These are phyloP conservation scores for Myripristis murdjan DNA, from an alignment of 2,797 vertebrate species.

Conservation along the genomic window DNA sequence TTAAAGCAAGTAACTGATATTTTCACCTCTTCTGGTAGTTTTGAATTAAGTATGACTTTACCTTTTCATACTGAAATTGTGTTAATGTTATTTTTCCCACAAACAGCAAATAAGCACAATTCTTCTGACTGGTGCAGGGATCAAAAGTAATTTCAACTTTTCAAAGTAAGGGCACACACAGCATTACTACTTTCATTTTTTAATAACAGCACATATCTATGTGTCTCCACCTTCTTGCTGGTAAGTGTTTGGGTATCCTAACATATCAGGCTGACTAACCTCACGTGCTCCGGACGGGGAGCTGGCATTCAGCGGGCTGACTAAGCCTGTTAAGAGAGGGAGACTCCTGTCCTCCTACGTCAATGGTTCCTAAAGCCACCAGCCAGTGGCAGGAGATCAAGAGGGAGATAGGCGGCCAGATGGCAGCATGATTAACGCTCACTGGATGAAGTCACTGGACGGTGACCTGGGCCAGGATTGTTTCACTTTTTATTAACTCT, in stretches of 20 bases:
- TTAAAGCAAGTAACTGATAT: slow-evolving; percentile 41
- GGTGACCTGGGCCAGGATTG: slow-evolving; percentile 19
- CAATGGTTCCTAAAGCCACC: slow-evolving; percentile 70
- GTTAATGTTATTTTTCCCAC: not conserved
- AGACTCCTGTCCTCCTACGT: slow-evolving; percentile 76
- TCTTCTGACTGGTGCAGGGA: not conserved
- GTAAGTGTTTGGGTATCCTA: slow-evolving; percentile 21
- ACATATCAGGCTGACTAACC: slow-evolving; percentile 33
- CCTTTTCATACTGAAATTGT: not conserved
- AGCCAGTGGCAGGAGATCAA: slow-evolving; percentile 61
- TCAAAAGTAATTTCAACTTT: not conserved
- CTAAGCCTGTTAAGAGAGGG: slow-evolving; percentile 70
- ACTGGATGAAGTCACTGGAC: slow-evolving; percentile 52
- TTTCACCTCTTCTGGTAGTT: slow-evolving; percentile 32
- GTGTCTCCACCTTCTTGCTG: slow-evolving; percentile 7
- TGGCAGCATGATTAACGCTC: slow-evolving; percentile 73
- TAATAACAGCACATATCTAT: no score
- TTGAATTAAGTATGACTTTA: slow-evolving; percentile 12
- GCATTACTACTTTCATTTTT: not conserved
- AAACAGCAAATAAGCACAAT: slow-evolving; percentile 20
- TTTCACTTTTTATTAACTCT: slow-evolving; percentile 46
- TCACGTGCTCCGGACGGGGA: slow-evolving; percentile 50
- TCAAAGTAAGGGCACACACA: not conserved
- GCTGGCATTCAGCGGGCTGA: slow-evolving; percentile 36
- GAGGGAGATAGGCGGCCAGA: slow-evolving; percentile 64